Conservation (phyloP, 92 coral and sea anemone species). For the Umimayanthus kanabou region DNA sequence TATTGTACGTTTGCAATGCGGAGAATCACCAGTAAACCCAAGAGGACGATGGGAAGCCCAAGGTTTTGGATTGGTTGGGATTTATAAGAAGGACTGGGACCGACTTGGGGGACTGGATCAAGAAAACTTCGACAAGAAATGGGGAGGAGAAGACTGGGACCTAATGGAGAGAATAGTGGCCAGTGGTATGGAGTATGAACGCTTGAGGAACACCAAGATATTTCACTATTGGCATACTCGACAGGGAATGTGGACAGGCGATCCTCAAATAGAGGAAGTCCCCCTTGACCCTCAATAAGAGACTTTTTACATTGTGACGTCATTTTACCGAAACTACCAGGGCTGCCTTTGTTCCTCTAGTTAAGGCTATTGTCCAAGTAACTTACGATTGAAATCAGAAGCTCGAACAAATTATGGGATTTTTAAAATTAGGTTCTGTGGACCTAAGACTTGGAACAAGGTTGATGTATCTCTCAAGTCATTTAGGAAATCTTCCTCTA, state of each 20-base stretch:
- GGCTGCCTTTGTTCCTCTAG: too few species aligned
- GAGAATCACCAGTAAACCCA: slow-evolving; percentile 55
- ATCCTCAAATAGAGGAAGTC: slow-evolving; percentile 4
- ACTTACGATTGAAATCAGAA: too few species aligned
- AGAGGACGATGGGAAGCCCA: slow-evolving; percentile 79
- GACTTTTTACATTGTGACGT: too few species aligned
- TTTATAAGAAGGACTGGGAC: slow-evolving; percentile 88
- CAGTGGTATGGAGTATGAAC: slow-evolving; percentile 80
- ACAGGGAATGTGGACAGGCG: slow-evolving; percentile 78
- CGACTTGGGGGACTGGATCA: slow-evolving; percentile 81
- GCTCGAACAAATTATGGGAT: too few species aligned
- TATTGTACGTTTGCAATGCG: slow-evolving; percentile 69
- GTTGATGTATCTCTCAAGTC: too few species aligned
- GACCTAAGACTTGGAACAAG: too few species aligned
- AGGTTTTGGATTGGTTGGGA: slow-evolving; percentile 85
- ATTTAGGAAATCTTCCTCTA: too few species aligned
- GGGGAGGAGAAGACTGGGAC: slow-evolving; percentile 99
- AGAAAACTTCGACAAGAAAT: slow-evolving; percentile 55
- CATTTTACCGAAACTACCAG: too few species aligned
- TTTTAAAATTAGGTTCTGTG: too few species aligned
- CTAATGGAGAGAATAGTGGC: slow-evolving; percentile 70
- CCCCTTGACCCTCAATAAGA: not conserved
- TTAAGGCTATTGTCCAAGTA: too few species aligned
- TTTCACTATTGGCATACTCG: slow-evolving; percentile 73
- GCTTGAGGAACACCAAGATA: slow-evolving; percentile 63